A percentile compares a stretch with the other conserved stretches of the same genome.
Conservation (phyloP, 2,888 invertebrate genomes). For the Oxycera nigricornis region DNA sequence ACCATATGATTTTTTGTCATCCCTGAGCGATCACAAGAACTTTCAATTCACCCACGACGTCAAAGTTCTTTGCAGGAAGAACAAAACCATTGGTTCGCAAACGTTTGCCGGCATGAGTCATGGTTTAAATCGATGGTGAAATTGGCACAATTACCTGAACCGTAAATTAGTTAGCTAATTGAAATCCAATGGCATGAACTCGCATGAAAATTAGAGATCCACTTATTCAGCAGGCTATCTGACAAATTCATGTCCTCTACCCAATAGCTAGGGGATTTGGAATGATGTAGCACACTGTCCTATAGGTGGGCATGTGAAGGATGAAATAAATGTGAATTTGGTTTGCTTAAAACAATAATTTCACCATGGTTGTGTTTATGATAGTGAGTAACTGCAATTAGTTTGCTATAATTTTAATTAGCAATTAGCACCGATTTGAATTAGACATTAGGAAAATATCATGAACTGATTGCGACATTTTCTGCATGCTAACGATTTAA, state of each 20-base stretch:
- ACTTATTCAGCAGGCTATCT: background rate
- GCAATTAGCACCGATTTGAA: slow-evolving; percentile 6
- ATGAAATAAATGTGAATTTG: background rate
- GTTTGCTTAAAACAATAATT: background rate
- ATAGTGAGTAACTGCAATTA: slow-evolving; percentile 12
- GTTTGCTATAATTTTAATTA: slow-evolving; percentile 8
- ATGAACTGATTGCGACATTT: background rate
- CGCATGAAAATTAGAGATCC: slow-evolving; percentile 10
- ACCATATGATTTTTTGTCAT: no score
- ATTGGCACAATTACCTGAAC: slow-evolving; percentile 18
- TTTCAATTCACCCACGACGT: no score
- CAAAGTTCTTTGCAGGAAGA: no score
- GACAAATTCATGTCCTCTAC: background rate
- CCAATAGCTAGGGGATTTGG: background rate
- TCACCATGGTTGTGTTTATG: background rate
- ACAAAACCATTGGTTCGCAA: no score
- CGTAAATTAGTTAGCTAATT: slow-evolving; percentile 20
- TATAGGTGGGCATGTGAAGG: background rate
- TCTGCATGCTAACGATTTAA: background rate
- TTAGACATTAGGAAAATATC: background rate
- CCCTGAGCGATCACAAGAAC: no score
- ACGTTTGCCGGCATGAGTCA: background rate
- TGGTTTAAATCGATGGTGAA: background rate
- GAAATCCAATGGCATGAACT: slow-evolving; percentile 3
- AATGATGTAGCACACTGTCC: background rate